Conservation (phyloP, 2,113 vertebrate species). For the Glaucidium brasilianum region DNA sequence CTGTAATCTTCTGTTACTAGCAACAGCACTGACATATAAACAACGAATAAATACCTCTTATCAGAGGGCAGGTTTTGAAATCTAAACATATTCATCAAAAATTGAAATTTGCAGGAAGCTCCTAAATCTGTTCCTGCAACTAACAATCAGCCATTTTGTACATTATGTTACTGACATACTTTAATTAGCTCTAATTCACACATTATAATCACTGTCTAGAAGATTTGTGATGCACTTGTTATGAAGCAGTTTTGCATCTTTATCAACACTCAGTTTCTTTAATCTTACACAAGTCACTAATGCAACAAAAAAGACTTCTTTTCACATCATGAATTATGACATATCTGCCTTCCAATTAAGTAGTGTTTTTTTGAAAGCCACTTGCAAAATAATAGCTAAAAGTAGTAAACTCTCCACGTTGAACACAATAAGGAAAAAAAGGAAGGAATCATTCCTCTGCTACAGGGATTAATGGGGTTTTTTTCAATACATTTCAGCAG, state of each 20-base stretch:
- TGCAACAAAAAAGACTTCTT: neutral
- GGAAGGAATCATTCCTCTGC: neutral
- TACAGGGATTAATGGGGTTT: neutral
- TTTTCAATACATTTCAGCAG: neutral
- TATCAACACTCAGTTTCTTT: neutral
- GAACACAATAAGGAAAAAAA: neutral
- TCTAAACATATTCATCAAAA: neutral
- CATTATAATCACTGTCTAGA: conserved; percentile 3
- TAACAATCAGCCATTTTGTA: neutral
- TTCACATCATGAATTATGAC: neutral
- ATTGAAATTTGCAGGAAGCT: conserved; percentile 6
- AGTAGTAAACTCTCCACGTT: neutral
- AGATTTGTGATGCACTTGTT: neutral
- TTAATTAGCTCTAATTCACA: conserved; percentile 52
- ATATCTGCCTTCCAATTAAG: neutral
- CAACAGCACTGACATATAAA: neutral
- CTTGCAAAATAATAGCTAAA: neutral
- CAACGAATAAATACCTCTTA: neutral
- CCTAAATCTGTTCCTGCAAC: neutral
- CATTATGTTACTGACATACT: neutral
- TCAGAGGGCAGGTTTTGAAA: neutral
- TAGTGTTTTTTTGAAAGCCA: neutral
- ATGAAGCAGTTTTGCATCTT: neutral
- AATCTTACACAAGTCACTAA: neutral
- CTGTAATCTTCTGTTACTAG: neutral